A percentile compares a stretch with the other conserved stretches of the same genome.
phyloP scores from a whole-genome alignment of 2,113 vertebrate species.

The Nettapus auritus region DNA sequence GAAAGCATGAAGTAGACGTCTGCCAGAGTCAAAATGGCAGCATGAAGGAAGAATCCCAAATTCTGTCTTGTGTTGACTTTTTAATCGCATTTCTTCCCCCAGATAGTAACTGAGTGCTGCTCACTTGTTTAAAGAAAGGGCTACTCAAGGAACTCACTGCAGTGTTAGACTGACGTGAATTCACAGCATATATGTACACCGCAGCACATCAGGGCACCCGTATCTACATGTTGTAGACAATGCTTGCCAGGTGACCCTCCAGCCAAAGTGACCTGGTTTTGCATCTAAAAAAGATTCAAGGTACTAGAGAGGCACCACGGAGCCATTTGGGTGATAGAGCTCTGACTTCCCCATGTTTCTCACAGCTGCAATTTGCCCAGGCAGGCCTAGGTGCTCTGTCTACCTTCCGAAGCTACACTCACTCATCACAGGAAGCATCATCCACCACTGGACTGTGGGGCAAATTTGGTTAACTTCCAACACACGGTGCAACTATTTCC shows the following conservation, averaged over 20 bases:
- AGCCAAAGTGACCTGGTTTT: neutral
- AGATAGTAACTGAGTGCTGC: neutral
- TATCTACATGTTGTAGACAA: neutral
- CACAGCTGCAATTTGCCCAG: neutral
- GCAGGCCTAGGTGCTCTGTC: neutral
- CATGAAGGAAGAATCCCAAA: neutral
- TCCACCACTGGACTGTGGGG: neutral
- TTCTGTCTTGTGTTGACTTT: neutral
- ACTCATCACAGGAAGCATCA: neutral
- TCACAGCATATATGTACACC: neutral
- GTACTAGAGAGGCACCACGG: neutral
- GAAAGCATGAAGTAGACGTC: neutral
- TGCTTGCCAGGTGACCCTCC: neutral
- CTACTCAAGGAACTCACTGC: neutral
- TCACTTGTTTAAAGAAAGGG: neutral
- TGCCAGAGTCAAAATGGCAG: neutral
- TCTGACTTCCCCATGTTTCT: neutral
- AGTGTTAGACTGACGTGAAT: neutral
- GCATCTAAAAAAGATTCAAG: neutral
- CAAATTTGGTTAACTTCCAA: neutral
- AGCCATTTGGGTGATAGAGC: neutral
- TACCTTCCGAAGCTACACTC: neutral
- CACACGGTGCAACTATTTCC: neutral
- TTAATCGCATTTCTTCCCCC: neutral
- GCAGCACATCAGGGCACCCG: accelerated